Evolutionary conservation across 2,797 vertebrate genomes (phyloP), one percentile per base, ranked within the genome.

Genomic region (Cephalopachus bancanus): DNA sequence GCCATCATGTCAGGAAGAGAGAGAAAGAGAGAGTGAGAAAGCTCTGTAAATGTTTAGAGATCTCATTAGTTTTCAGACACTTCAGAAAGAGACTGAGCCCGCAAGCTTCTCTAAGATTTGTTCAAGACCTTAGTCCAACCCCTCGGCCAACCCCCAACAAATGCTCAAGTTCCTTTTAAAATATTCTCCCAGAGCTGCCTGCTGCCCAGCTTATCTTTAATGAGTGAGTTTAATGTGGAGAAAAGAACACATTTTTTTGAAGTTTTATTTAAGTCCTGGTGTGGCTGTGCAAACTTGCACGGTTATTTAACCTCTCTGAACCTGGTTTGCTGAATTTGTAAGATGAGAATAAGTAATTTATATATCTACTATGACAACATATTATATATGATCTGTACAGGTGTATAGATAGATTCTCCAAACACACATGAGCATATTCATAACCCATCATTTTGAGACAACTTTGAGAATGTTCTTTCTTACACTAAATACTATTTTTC

Each of bases 1-100:
- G 7, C 9, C 60, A 37, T 67, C 37, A 53, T 44, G 6, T 22
- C 8, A 62, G 60, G 33, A 62, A 14, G 5, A 62, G 7, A 65
- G 19, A 44, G 26, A 11, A 10, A 65, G 2, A 14, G 28, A 62
- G 4, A 76, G 10, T 16, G 3, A 17, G 3, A 28, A 3, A 16
- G 5, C 17, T 8, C 59, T 55, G 71, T 30, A 15, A 62, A 78
- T 69, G 24, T 78, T 95, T 72, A 90, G 22, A 44, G 8, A 51
- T 33, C 49, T 79, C 12, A 84, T 33, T 92, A 64, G 91, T 87
- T 95, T 96, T 92, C 17, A 95, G 64, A 62, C 7, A 22, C 33
- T 80, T 96, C 17, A 60, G 62, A 84, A 76, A 79, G 22, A 92
- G 11, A 79, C n/a, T 44, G 10, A 20, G 4, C 16, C 33, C 26